These are phyloP conservation scores for Gallinago nigripennis DNA, from an alignment of 2,797 vertebrate species.

Conservation along the genomic window DNA sequence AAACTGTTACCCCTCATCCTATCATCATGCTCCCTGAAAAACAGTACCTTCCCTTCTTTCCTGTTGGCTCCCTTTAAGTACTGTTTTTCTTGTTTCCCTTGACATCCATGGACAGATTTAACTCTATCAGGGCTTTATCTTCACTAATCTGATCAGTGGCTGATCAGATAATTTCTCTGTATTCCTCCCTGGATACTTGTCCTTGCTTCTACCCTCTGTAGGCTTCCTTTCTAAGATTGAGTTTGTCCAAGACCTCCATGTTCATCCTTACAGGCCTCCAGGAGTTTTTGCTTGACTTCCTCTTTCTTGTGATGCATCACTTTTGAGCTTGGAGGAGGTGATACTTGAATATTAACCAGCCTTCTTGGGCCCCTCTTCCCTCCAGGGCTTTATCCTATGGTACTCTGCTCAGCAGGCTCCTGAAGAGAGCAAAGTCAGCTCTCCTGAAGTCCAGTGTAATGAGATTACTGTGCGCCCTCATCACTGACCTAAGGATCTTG, in stretches of 20 bases:
- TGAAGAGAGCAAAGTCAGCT: neutral
- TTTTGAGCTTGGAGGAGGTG: neutral
- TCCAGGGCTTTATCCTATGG: neutral
- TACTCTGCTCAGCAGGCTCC: neutral
- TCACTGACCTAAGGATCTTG: neutral
- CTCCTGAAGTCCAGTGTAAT: neutral
- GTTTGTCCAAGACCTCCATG: neutral
- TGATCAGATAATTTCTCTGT: neutral
- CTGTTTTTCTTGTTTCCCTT: neutral
- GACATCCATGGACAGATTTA: neutral
- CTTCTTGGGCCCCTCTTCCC: neutral
- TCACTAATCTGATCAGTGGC: neutral
- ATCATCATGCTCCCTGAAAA: neutral
- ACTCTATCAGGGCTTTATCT: neutral
- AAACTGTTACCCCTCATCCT: neutral
- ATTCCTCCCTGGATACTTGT: neutral
- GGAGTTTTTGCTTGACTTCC: neutral
- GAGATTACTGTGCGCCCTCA: neutral
- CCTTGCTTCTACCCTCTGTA: neutral
- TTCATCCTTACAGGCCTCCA: neutral
- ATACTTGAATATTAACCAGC: neutral
- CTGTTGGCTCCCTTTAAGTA: neutral
- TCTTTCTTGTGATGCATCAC: neutral
- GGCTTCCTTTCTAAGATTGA: neutral
- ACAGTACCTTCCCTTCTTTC: neutral